Evolutionary conservation across 2,888 invertebrate genomes (phyloP).

Genomic region (Timandra comae): DNA sequence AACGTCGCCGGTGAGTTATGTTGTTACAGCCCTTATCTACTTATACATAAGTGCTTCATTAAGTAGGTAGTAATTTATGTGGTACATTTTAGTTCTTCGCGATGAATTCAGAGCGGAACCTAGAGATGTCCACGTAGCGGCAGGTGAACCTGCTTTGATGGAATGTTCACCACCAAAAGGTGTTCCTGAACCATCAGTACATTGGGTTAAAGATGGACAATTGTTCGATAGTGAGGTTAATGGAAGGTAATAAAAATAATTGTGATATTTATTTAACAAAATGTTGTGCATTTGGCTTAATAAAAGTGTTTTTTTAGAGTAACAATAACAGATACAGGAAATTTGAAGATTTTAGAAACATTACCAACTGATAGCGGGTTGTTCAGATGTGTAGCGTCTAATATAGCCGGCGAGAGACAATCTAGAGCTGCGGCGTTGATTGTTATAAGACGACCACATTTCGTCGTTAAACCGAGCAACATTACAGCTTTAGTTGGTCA

Average conservation of each 20-base stretch:
- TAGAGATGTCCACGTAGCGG: conserved; percentile 92
- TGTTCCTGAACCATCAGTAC: conserved; percentile 94
- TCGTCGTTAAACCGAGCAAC: conserved; percentile 90
- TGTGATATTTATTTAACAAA: neutral
- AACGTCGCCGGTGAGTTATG: conserved; percentile 90
- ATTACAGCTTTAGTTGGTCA: conserved; percentile 89
- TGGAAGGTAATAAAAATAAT: conserved; percentile 67
- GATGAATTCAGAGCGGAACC: conserved; percentile 97
- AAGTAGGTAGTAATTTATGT: too few species aligned
- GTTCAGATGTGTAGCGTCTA: conserved; percentile 94
- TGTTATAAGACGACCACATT: conserved; percentile 91
- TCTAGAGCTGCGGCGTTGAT: conserved; percentile 87
- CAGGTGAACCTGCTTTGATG: conserved; percentile 92
- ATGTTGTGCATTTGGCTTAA: neutral
- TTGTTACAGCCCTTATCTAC: too few species aligned
- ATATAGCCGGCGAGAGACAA: conserved; percentile 92
- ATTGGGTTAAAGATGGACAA: conserved; percentile 90
- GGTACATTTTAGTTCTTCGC: conserved; percentile 91
- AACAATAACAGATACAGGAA: conserved; percentile 91
- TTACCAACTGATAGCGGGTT: conserved; percentile 92
- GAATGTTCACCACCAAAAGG: conserved; percentile 97
- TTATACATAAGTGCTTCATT: too few species aligned
- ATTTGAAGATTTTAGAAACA: conserved; percentile 92
- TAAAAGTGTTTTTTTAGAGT: conserved; percentile 67
- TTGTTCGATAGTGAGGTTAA: conserved; percentile 78